These are phyloP conservation scores for Gymnoscelis rufifasciata DNA, from an alignment of 2,888 invertebrate species.

Conservation along the genomic window DNA sequence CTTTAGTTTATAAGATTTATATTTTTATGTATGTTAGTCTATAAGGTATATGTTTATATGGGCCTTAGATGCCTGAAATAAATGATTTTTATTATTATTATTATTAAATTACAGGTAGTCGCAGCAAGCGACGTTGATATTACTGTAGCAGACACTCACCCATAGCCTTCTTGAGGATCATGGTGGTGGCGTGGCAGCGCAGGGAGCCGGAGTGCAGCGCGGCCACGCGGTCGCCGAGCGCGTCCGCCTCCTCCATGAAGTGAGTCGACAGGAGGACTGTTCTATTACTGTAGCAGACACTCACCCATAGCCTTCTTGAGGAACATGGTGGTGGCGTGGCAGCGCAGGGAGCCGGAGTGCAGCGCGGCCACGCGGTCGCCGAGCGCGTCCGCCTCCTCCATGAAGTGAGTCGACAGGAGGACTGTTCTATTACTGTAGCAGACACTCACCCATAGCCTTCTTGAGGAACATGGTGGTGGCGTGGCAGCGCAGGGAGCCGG, in stretches of 20 bases:
- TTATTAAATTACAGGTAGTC: too few species aligned
- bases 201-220: slow-evolving; percentile 88
- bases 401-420: slow-evolving; percentile 94
- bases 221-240: slow-evolving; percentile 92
- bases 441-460: too few species aligned
- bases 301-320: slow-evolving; percentile 81
- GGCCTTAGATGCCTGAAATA: too few species aligned
- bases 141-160: slow-evolving; percentile 38
- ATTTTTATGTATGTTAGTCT: too few species aligned
- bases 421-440: too few species aligned
- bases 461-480: too few species aligned
- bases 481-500: too few species aligned
- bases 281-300: slow-evolving; percentile 37
- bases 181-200: slow-evolving; percentile 88
- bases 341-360: slow-evolving; percentile 84
- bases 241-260: slow-evolving; percentile 97
- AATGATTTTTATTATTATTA: too few species aligned
- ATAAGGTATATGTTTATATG: too few species aligned
- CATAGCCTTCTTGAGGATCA: slow-evolving; percentile 85
- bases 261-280: slow-evolving; percentile 94
- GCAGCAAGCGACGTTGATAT: too few species aligned
- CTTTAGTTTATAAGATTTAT: too few species aligned
- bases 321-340: slow-evolving; percentile 90
- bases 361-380: slow-evolving; percentile 95
- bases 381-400: slow-evolving; percentile 96